phyloP scores from a whole-genome alignment of 2,113 vertebrate genomes.

The Bagarius yarrelli region DNA sequence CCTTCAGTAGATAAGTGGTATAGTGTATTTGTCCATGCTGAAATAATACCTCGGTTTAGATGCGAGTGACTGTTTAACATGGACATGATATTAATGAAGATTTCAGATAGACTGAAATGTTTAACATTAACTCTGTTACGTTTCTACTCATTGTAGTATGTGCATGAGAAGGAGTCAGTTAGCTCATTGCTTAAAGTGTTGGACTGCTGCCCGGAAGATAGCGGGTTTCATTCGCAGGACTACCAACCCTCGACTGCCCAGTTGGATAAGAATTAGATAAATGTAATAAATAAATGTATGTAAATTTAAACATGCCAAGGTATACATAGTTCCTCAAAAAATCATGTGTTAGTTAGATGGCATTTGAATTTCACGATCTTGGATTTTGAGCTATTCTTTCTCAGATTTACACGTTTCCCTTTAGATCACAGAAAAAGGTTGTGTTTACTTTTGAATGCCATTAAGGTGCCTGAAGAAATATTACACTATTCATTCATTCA shows the following conservation, averaged over 20 bases:
- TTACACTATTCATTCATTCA: neutral
- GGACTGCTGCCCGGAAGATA: no score
- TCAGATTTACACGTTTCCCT: neutral
- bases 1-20: neutral
- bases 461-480: neutral
- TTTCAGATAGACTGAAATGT: neutral
- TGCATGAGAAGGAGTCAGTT: neutral
- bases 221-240: no score
- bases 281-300: no score
- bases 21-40: conserved; percentile 3
- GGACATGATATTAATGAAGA: neutral
- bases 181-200: no score
- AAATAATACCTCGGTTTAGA: neutral
- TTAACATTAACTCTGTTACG: neutral
- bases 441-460: neutral
- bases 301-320: neutral
- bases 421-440: neutral
- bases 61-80: conserved; percentile 13
- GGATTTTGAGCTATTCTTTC: neutral
- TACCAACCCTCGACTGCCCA: no score
- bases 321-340: neutral
- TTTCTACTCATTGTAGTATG: neutral
- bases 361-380: neutral
- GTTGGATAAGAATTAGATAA: no score
- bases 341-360: neutral